A percentile compares a stretch with the other conserved stretches of the same genome.
Conservation (phyloP, 2,113 vertebrate species). For the Corydoras sp. region DNA sequence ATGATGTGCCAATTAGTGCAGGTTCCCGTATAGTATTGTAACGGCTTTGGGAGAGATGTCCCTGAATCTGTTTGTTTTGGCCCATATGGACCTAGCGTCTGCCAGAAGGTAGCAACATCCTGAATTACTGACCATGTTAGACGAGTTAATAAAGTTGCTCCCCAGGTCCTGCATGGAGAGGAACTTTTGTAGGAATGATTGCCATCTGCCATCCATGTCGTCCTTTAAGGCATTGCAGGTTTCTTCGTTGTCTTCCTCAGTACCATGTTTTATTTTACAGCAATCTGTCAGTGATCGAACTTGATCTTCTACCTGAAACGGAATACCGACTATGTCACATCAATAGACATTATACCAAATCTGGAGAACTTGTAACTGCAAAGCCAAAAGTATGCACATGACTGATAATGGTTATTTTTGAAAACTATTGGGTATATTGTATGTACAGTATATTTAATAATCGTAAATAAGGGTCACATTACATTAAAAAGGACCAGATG, state of each 20-base stretch:
- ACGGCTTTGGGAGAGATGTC: no score
- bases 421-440: no score
- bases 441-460: no score
- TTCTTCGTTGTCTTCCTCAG: slow-evolving; percentile 45
- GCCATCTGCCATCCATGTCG: slow-evolving; percentile 63
- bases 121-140: slow-evolving; percentile 65
- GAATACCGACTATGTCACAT: not conserved
- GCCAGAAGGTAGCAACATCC: not conserved
- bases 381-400: no score
- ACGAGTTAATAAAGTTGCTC: slow-evolving; percentile 65
- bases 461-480: no score
- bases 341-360: not conserved
- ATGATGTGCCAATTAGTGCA: no score
- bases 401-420: no score
- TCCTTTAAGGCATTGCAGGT: slow-evolving; percentile 43
- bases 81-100: no score
- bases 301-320: slow-evolving; percentile 62
- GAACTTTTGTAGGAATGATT: slow-evolving; percentile 66
- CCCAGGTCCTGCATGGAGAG: slow-evolving; percentile 69
- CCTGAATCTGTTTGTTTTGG: no score
- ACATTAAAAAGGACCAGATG: no score
- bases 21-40: no score
- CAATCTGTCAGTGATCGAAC: slow-evolving; percentile 60
- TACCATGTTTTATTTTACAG: slow-evolving; percentile 53
- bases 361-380: not conserved